These are phyloP conservation scores for Petrophora chlorosata DNA, from an alignment of 2,888 invertebrate genomes.

Conservation along the genomic window DNA sequence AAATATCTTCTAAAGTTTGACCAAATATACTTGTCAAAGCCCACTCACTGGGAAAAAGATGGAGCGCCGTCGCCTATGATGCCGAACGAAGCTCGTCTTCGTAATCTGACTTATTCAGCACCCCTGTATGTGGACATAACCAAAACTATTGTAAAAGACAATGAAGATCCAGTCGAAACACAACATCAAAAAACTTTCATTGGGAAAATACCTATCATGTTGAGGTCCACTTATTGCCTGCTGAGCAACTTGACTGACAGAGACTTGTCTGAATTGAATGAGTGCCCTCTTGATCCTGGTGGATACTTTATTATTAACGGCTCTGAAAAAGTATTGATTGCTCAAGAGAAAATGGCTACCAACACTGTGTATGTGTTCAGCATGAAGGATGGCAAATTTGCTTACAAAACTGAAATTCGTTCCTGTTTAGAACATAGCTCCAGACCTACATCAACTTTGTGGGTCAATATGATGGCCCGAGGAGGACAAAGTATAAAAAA, in stretches of 20 bases:
- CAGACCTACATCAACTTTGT: conserved; percentile 97
- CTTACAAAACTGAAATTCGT: conserved; percentile 98
- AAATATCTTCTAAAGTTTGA: conserved; percentile 98
- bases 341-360: conserved; percentile 99
- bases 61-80: conserved; percentile 99
- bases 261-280: conserved; percentile 99
- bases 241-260: conserved; percentile 97
- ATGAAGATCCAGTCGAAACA: conserved; percentile 93
- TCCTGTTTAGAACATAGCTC: conserved; percentile 89
- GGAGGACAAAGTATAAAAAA: conserved; percentile 99
- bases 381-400: conserved; percentile 99
- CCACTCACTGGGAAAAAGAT: conserved; percentile 99
- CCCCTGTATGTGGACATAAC: conserved; percentile 99
- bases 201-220: conserved; percentile 99
- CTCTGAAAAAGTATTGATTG: conserved; percentile 98
- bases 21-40: conserved; percentile 99
- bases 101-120: conserved; percentile 99
- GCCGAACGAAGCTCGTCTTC: conserved; percentile 99
- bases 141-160: conserved; percentile 96
- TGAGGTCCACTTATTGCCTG: conserved; percentile 98
- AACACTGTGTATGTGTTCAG: conserved; percentile 99
- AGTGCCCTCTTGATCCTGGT: conserved; percentile 99
- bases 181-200: conserved; percentile 90
- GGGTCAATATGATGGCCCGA: conserved; percentile 99
- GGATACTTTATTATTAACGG: conserved; percentile 99